phyloP scores from a whole-genome alignment of 2,797 vertebrate genomes.

The Myotis vivesi region DNA sequence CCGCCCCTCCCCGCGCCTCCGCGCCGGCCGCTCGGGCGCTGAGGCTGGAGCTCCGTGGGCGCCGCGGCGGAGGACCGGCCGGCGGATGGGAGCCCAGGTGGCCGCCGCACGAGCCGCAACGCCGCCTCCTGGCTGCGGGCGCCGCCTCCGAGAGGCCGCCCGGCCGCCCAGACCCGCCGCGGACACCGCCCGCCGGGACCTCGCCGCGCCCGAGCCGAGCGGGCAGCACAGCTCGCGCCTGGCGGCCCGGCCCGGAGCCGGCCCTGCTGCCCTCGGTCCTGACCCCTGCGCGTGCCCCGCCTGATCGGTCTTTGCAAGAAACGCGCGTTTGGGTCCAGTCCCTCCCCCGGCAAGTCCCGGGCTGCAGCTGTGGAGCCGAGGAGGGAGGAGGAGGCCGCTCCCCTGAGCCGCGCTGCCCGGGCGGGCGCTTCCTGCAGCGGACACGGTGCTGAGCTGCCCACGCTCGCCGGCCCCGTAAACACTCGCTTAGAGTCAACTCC shows the following conservation, averaged over 20 bases:
- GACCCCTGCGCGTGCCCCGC: neutral
- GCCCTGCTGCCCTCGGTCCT: neutral
- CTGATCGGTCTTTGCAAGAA: neutral
- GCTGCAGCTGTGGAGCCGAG: neutral
- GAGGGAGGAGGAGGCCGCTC: neutral
- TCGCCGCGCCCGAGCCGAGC: neutral
- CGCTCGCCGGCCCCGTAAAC: neutral
- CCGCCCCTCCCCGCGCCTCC: neutral
- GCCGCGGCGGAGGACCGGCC: neutral
- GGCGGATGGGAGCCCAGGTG: neutral
- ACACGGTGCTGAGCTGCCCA: neutral
- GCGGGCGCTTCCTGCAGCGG: neutral
- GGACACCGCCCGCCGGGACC: neutral
- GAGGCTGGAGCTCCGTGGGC: neutral
- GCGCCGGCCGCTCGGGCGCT: neutral
- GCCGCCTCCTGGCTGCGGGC: conserved; percentile 18
- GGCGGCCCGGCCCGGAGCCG: neutral
- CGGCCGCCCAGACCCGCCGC: neutral
- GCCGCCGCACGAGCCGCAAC: neutral
- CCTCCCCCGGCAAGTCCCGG: neutral
- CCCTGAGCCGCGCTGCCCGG: neutral
- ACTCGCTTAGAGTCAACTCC: neutral
- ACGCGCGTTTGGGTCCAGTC: neutral
- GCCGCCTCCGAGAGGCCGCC: neutral
- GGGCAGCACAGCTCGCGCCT: neutral